Evolutionary conservation across 2,888 invertebrate species (phyloP).

Genomic region (Polydrusus cervinus): DNA sequence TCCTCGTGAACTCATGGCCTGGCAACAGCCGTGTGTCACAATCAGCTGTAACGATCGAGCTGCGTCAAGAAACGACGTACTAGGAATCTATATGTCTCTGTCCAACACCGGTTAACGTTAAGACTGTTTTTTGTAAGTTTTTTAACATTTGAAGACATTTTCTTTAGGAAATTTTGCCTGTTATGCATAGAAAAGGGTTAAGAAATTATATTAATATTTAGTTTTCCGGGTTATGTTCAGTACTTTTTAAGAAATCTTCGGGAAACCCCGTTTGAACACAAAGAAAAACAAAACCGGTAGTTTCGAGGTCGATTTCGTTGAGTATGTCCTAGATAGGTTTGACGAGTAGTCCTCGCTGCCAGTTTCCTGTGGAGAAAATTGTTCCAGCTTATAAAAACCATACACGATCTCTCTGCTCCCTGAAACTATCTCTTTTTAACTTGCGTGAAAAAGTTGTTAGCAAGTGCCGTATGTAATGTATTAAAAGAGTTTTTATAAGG

Average conservation of each 20-base stretch:
- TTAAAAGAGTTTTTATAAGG: background rate
- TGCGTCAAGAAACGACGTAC: slow-evolving; percentile 56
- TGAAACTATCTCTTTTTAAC: background rate
- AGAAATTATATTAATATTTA: background rate
- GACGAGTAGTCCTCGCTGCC: slow-evolving; percentile 32
- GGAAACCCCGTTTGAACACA: slow-evolving; percentile 59
- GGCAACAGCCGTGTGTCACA: slow-evolving; percentile 69
- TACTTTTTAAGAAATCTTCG: slow-evolving; percentile 60
- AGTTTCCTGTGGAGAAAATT: slow-evolving; percentile 54
- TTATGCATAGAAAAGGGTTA: background rate
- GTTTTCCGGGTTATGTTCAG: slow-evolving; percentile 59
- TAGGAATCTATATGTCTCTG: slow-evolving; percentile 59
- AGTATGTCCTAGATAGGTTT: slow-evolving; percentile 53
- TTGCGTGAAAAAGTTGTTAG: too few relatives aligned
- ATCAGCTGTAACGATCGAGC: slow-evolving; percentile 69
- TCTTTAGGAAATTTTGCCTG: background rate
- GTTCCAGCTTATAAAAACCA: slow-evolving; percentile 19
- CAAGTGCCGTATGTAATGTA: background rate
- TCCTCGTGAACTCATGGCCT: slow-evolving; percentile 64
- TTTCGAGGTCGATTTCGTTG: slow-evolving; percentile 54
- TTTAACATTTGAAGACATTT: background rate
- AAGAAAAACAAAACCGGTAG: slow-evolving; percentile 61
- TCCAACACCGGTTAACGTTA: slow-evolving; percentile 57
- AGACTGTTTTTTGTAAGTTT: slow-evolving; percentile 4
- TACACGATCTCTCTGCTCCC: background rate